Percentiles rank a stretch among this genome's conserved stretches.
These are phyloP conservation scores for Physeter macrocephalus DNA, from an alignment of 2,113 vertebrate genomes.

Conservation along the genomic window DNA sequence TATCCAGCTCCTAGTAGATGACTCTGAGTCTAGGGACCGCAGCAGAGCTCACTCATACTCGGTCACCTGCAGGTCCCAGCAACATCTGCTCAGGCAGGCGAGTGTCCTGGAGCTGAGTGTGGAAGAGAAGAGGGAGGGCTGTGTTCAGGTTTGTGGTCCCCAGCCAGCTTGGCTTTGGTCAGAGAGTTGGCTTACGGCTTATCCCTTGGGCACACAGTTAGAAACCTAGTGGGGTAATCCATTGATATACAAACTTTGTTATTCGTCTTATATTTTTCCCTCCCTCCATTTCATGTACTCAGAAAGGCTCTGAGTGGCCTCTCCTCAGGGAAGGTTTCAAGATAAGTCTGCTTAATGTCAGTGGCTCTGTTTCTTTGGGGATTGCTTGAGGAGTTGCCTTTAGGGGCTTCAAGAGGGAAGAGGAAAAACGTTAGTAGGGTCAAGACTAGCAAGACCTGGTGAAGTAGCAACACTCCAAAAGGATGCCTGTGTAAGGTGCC, in stretches of 20 bases:
- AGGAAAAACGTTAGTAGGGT: background rate
- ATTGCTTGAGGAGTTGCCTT: background rate
- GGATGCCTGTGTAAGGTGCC: background rate
- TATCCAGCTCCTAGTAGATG: background rate
- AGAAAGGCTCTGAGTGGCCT: background rate
- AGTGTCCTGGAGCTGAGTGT: background rate
- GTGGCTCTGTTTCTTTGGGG: background rate
- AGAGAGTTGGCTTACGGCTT: background rate
- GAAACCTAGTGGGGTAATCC: rapidly evolving
- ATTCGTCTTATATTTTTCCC: too few species aligned
- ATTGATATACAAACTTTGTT: rapidly evolving
- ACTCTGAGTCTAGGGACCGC: background rate
- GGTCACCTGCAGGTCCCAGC: background rate
- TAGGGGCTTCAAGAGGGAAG: background rate
- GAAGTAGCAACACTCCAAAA: background rate
- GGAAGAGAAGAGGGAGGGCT: background rate
- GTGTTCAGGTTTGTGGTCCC: background rate
- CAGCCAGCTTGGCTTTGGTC: background rate
- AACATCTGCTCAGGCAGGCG: background rate
- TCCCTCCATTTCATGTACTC: background rate
- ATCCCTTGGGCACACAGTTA: too few species aligned
- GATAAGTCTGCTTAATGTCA: background rate
- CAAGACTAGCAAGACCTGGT: background rate
- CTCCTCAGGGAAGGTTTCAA: background rate
- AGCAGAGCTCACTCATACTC: too few species aligned